Evolutionary conservation across 2,797 vertebrate genomes (phyloP).

Genomic region (Limosa lapponica): DNA sequence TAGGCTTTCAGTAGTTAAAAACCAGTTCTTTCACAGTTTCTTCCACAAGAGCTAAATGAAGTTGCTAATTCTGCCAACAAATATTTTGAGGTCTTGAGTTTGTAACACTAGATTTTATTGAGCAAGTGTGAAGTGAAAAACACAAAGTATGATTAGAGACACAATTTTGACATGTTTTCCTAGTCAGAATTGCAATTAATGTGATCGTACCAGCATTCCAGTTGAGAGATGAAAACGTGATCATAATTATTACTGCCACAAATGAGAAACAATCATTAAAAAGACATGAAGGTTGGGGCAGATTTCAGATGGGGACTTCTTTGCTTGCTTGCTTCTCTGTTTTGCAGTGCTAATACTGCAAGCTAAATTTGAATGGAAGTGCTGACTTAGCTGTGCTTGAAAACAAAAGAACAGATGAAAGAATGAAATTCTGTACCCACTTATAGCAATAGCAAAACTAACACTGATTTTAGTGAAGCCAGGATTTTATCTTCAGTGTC

Average conservation of each 20-base stretch:
- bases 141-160: not conserved
- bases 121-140: constrained; percentile 9
- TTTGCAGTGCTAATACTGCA: not conserved
- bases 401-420: not conserved
- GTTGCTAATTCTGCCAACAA: not conserved
- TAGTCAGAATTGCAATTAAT: not conserved
- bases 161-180: not conserved
- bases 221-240: not conserved
- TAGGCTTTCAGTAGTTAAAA: not conserved
- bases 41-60: not conserved
- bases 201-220: fast-evolving
- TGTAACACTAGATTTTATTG: not conserved
- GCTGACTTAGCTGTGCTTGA: not conserved
- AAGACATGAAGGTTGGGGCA: not conserved
- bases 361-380: not conserved
- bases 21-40: not conserved
- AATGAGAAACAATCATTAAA: not conserved
- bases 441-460: not conserved
- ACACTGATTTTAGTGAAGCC: not conserved
- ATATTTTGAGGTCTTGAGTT: not conserved
- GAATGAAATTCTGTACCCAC: not conserved
- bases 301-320: not conserved
- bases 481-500: not conserved
- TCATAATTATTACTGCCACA: not conserved
- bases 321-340: not conserved